Percentiles rank a stretch among this genome's conserved stretches.
Evolutionary conservation across 1,140 invertebrate genomes (phyloP).

Genomic region (Phortica variegata): DNA sequence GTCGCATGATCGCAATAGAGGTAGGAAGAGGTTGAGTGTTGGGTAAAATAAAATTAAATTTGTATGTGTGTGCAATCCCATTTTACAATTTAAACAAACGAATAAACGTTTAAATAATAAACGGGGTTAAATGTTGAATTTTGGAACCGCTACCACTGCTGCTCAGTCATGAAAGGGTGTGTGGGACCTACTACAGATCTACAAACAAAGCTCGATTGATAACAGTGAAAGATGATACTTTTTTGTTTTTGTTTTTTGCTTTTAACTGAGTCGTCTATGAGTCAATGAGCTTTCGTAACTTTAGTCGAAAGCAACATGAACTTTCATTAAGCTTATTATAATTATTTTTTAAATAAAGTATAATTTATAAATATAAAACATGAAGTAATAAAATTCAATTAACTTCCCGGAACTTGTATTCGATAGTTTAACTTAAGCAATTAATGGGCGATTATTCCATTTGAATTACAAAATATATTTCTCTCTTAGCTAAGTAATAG

Average conservation of each 20-base stretch:
- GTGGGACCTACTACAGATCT: conserved; percentile 22
- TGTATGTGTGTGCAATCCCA: conserved; percentile 22
- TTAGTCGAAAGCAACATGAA: too few species aligned
- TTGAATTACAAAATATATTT: conserved; percentile 48
- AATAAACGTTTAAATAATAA: too few species aligned
- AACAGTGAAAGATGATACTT: conserved; percentile 21
- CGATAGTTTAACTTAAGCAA: conserved; percentile 14
- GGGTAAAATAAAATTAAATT: conserved; percentile 37
- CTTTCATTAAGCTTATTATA: too few species aligned
- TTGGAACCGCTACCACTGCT: conserved; percentile 53
- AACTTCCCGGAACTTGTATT: conserved; percentile 43
- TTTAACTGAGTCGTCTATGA: too few species aligned
- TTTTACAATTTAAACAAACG: conserved; percentile 23
- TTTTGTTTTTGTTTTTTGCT: too few species aligned
- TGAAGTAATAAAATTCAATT: conserved; percentile 35
- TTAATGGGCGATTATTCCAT: conserved; percentile 21
- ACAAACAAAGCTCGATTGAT: conserved; percentile 36
- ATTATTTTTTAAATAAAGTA: too few species aligned
- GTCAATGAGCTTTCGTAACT: too few species aligned
- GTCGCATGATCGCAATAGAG: too few species aligned
- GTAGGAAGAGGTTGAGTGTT: too few species aligned
- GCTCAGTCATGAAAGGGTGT: conserved; percentile 46
- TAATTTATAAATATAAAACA: too few species aligned
- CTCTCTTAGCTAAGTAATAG: conserved; percentile 1
- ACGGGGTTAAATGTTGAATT: conserved; percentile 33